phyloP scores from a whole-genome alignment of 2,797 vertebrate species.

The Agapornis canus region DNA sequence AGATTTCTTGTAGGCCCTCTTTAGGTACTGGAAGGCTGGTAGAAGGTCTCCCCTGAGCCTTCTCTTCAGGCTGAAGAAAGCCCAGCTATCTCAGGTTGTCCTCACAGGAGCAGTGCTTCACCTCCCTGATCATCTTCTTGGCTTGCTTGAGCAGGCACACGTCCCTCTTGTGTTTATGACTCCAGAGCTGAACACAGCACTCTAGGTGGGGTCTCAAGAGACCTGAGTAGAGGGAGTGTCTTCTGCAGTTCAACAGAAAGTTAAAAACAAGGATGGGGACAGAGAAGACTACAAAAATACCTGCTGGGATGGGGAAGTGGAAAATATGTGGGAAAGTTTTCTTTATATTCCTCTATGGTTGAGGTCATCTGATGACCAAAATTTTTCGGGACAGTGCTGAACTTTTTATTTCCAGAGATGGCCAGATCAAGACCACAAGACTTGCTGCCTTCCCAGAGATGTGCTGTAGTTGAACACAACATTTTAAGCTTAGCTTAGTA shows the following conservation, averaged over 20 bases:
- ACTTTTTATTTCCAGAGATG: background rate
- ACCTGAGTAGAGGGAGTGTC: background rate
- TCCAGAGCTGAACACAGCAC: background rate
- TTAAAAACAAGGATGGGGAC: background rate
- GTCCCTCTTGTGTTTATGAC: background rate
- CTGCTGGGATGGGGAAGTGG: background rate
- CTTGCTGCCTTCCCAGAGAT: background rate
- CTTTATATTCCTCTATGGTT: background rate
- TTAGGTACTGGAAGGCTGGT: background rate
- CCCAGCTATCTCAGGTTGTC: background rate
- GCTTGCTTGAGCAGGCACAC: background rate
- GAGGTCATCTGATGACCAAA: background rate
- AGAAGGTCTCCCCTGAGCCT: background rate
- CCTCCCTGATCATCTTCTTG: background rate
- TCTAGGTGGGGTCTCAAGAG: background rate
- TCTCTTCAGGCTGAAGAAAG: background rate
- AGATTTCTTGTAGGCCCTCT: background rate
- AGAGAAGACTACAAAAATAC: background rate
- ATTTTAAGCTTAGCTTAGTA: background rate
- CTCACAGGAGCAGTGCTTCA: background rate
- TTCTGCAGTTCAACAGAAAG: background rate
- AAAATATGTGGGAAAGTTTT: background rate
- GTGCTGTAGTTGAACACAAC: background rate
- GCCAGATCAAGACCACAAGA: background rate
- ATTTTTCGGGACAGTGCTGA: background rate